phyloP scores from a whole-genome alignment of 2,113 vertebrate species.

The Pleuronectes platessa region DNA sequence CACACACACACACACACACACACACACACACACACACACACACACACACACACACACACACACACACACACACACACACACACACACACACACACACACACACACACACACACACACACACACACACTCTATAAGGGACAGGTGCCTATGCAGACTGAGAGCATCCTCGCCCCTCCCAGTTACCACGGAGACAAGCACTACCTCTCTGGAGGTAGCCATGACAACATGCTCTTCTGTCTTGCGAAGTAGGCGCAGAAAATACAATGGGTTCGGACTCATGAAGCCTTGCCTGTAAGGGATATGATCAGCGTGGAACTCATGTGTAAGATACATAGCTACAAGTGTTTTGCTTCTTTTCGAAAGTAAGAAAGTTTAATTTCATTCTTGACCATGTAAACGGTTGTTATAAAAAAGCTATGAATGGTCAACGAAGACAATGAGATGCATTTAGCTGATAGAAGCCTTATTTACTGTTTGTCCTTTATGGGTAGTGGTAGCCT shows the following conservation, averaged over 20 bases:
- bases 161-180: slow-evolving; percentile 55
- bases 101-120: too few species aligned
- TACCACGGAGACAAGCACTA: slow-evolving; percentile 62
- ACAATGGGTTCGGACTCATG: background rate
- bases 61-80: background rate
- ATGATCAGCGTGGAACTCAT: background rate
- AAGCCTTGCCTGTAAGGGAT: background rate
- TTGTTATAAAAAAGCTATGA: too few species aligned
- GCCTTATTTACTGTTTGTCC: too few species aligned
- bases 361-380: too few species aligned
- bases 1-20: background rate
- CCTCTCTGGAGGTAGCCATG: slow-evolving; percentile 60
- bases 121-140: background rate
- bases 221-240: slow-evolving; percentile 48
- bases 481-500: background rate
- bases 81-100: background rate
- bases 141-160: slow-evolving; percentile 22
- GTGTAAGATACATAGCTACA: background rate
- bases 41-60: background rate
- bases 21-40: background rate
- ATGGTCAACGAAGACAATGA: background rate
- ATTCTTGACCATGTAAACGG: too few species aligned
- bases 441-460: background rate
- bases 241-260: background rate
- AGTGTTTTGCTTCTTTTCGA: too few species aligned